A percentile compares a stretch with the other conserved stretches of the same genome.
phyloP scores from a whole-genome alignment of 2,888 invertebrate genomes.

The Eupeodes luniger region DNA sequence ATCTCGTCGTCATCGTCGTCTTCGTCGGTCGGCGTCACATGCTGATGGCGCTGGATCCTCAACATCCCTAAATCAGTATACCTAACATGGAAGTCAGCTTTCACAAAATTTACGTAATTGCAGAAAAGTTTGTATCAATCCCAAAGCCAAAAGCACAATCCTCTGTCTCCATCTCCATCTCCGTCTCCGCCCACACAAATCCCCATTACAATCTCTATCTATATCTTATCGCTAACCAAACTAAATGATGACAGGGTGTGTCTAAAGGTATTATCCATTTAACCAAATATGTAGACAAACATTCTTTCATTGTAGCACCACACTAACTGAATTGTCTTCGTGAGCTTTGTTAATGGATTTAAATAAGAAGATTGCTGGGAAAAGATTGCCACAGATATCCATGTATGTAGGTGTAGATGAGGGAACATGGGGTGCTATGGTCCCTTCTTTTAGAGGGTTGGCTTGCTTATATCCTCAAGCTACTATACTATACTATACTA shows the following conservation, averaged over 20 bases:
- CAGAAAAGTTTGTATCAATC: slow-evolving; percentile 65
- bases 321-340: slow-evolving; percentile 64
- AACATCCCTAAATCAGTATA: slow-evolving; percentile 4
- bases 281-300: slow-evolving; percentile 72
- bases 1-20: neutral
- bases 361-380: slow-evolving; percentile 64
- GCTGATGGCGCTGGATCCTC: neutral
- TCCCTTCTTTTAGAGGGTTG: neutral
- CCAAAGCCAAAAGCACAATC: slow-evolving; percentile 27
- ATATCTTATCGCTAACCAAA: slow-evolving; percentile 64
- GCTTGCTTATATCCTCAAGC: neutral
- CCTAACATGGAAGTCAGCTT: slow-evolving; percentile 39
- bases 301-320: slow-evolving; percentile 68
- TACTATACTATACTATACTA: neutral
- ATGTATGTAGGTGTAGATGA: slow-evolving; percentile 30
- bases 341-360: slow-evolving; percentile 72
- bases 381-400: slow-evolving; percentile 44
- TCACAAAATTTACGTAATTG: slow-evolving; percentile 61
- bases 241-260: slow-evolving; percentile 69
- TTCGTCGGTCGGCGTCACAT: neutral
- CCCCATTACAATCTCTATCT: slow-evolving; percentile 51
- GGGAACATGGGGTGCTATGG: too few species aligned
- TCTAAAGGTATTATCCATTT: slow-evolving; percentile 70
- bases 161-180: neutral
- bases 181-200: slow-evolving; percentile 8